Evolutionary conservation across 1,140 invertebrate species (phyloP), one percentile per base, ranked within the genome.

Genomic region (Lanistes nyassanus): DNA sequence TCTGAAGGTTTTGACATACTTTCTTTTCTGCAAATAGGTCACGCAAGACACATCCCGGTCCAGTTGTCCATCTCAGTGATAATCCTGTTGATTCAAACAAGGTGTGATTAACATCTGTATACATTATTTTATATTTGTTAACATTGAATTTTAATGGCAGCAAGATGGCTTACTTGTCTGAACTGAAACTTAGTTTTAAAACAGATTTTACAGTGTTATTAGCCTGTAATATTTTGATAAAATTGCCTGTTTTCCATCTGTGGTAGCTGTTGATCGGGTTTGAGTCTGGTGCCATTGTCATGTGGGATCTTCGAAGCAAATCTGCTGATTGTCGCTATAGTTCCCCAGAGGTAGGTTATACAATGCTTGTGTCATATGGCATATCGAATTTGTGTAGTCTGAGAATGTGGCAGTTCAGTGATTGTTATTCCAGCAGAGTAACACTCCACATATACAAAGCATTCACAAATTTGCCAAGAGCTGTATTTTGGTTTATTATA

Each of bases 21-120:
- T 9, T 6, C 9, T 47, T 47, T 82, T 81, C 79, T 90, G 90
- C 88, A 94, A 93, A 62, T 91, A 98, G 97, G 84, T 95, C 94
- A 86, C 92, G 96, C 87, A 96, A 95, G 91, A 97, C 95, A 80
- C 97, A 98, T 92, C 97, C 97, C 72, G 97, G 97, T 76, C 91
- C 95, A 78, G 94, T 98, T 79, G 94, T 98, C 82, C 96, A 97
- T 90, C 93, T 98, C 84, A 96, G 95, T 91, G 97, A 98, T 91
- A 97, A 97, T 91, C 97, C 97, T 80, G 91, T 95, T 86, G 97
- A 99, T 91, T 92, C 95, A 81, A 97, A 94, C 91, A 98, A 98
- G 93, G 96, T 98, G 91, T 86, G 56, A 53, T 51, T 60, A 3
- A 7, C 72, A 4, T 56, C 36, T 74, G 31, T 62, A 58, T 36